Base-by-base conservation (phyloP, 2,888 invertebrate genomes). In the Tiliacea aurago region DNA sequence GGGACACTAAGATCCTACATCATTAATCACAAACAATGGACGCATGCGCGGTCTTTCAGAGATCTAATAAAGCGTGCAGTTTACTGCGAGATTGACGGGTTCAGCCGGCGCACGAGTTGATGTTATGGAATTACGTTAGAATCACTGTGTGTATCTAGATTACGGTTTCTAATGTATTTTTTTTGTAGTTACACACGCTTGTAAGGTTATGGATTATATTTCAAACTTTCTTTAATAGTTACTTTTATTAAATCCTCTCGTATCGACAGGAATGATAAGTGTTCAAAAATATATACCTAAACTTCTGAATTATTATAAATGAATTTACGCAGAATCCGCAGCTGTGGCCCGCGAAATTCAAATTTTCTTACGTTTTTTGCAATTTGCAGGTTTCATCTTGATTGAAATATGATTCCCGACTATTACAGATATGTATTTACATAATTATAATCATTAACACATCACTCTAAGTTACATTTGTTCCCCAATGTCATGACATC, bases 1-100 rank as follows among this genome's bases (percentile, higher is more conserved):
- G 72, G 76, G 73, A 82, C 77, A 80, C 56, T 64, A 59, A 74
- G 73, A 73, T 59, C 70, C 80, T 81, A 83, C 75, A 77, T 87
- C 87, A 90, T 90, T 89, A 90, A 89, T 90, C 89, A 89, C 80
- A 82, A 81, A 88, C 89, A 85, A 88, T 87, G 73, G 85, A 81
- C 88, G 84, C 86, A 81, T 87, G 85, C 85, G 84, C 84, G 74
- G 74, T 78, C 73, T 82, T 66, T 86, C 73, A 75, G 81, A 82
- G 81, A 85, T 80, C 87, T 87, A 87, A 86, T 86, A 86, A 81
- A 81, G 62, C 81, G 70, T 75, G 78, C 80, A 83, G 84, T 87
- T 87, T 77, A 84, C 81, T 72, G 81, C 73, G 77, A 84, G 81
- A 87, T 87, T 88, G 87, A 87, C 89, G 77, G 81, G 81, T 75